These are phyloP conservation scores for Rhadina sibilatrix DNA, from an alignment of 2,113 vertebrate species.

Conservation along the genomic window DNA sequence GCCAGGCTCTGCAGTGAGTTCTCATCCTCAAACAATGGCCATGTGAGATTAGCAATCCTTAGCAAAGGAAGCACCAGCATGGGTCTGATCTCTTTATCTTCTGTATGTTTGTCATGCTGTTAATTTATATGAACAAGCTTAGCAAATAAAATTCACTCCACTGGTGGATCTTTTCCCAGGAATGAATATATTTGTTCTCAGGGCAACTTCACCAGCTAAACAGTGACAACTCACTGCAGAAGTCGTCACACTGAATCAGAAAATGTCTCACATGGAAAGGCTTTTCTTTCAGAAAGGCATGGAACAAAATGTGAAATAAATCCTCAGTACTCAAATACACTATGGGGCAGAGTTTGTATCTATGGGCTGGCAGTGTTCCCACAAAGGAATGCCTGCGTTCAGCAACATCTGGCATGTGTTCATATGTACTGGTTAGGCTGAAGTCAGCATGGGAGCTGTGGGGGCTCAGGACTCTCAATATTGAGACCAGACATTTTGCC, in stretches of 20 bases:
- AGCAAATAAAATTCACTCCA: conserved; percentile 25
- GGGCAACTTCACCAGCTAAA: not conserved
- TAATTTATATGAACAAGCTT: conserved; percentile 50
- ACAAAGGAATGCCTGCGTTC: conserved; percentile 39
- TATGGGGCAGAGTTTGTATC: not conserved
- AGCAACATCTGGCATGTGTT: not conserved
- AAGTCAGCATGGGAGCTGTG: not conserved
- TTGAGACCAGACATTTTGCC: not conserved
- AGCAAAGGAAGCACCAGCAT: conserved; percentile 13
- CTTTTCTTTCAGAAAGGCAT: conserved; percentile 3
- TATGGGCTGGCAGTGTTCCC: not conserved
- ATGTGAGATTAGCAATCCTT: conserved; percentile 2
- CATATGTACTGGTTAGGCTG: not conserved
- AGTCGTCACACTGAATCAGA: conserved; percentile 27
- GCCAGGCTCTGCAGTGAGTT: not conserved
- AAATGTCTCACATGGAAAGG: not conserved
- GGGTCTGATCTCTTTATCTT: conserved; percentile 38
- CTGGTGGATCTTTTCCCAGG: conserved; percentile 31
- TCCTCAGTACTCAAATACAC: not conserved
- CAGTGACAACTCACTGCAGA: not conserved
- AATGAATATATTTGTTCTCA: not conserved
- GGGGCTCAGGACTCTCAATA: not conserved
- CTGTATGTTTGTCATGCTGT: conserved; percentile 29
- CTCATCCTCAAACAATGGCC: conserved; percentile 16
- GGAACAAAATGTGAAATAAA: conserved; percentile 32